Base-by-base conservation (phyloP, 2,888 invertebrate genomes). In the Sarcophaga subvicina region DNA sequence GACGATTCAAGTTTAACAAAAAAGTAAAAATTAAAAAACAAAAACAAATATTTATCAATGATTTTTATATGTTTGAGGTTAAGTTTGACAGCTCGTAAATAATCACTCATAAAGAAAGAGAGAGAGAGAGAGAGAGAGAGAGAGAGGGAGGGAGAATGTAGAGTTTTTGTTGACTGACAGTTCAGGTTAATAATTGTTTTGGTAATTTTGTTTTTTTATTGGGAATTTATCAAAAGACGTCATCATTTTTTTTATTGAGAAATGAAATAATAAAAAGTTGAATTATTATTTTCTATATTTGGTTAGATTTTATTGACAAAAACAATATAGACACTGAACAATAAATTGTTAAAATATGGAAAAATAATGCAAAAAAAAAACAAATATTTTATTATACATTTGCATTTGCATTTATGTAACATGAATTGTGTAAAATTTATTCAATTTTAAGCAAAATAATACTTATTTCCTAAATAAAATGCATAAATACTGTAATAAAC, bases 221-320 rank as follows among this genome's bases (percentile, higher is more conserved):
- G 27, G 6, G 4, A 8, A 27, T 17, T 25, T 66, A 67, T 45
- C n/a, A 67, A n/a, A n/a, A 64, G 54, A 49, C 20, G 71, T 37
- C 54, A 59, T 22, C 62, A 49, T 79, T 4, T 27, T 27, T 8
- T 62, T 62, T 62, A 10, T 22, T 25, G 25, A 20, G 27, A 20
- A 76, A 76, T 64, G 45, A 67, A n/a, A 66, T 17, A 25, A 25
- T 70, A 25, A 67, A 59, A 37, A 14, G 6, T 69, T 77, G 12
- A 60, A 45, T 69, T 62, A 70, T 63, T 49, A 49, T 22, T 67
- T 54, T 47, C 77, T 77, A 25, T 72, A 83, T 83, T 83, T 66
- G 71, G 83, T 47, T 11, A 69, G 27, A 80, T 75, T 59, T 72
- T 25, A 37, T 59, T 64, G 72, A 54, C 63, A 37, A 80, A 64